Conservation (phyloP, 2,797 vertebrate genomes). For the Falco cherrug region DNA sequence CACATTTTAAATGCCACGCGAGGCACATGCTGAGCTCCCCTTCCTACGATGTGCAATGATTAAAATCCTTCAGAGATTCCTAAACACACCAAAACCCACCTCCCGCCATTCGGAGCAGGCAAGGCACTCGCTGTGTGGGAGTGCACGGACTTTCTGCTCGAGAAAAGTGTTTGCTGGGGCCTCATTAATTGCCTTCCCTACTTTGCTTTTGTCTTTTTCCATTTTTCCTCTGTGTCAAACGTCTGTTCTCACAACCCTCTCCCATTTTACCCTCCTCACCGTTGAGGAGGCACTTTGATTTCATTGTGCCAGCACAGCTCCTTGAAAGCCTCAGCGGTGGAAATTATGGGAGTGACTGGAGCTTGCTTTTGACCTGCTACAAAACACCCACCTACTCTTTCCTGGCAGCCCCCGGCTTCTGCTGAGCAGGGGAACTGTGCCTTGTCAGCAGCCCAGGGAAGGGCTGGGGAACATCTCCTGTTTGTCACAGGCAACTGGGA, state of each 20-base stretch:
- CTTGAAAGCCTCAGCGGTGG: not conserved
- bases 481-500: not conserved
- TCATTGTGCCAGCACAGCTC: not conserved
- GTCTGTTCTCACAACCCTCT: not conserved
- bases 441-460: not conserved
- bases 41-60: fast-evolving
- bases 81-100: not conserved
- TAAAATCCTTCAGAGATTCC: not conserved
- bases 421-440: not conserved
- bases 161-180: not conserved
- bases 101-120: not conserved
- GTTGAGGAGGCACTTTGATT: not conserved
- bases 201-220: not conserved
- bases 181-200: not conserved
- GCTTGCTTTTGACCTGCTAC: not conserved
- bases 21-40: not conserved
- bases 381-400: fast-evolving
- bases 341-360: not conserved
- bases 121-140: not conserved
- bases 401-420: not conserved
- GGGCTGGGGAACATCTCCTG: not conserved
- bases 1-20: not conserved
- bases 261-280: not conserved
- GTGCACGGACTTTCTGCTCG: not conserved
- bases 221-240: not conserved